Evolutionary conservation across 1,140 invertebrate genomes (phyloP).

Genomic region (Psilanteris sp.): DNA sequence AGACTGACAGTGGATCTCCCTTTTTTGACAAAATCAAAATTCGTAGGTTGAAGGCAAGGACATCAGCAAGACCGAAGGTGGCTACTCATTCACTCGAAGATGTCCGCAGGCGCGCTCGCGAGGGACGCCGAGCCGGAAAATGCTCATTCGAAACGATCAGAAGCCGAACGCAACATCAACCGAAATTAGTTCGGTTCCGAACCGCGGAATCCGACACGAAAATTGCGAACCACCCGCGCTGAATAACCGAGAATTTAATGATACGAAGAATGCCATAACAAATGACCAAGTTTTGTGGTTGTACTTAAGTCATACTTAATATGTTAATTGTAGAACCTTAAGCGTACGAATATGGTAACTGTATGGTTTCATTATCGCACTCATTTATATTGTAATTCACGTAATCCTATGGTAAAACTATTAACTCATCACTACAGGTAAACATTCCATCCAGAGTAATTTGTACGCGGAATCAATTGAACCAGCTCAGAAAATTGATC

Average conservation of each 20-base stretch:
- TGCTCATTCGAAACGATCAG: background rate
- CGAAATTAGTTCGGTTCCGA: no score
- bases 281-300: conserved; percentile 80
- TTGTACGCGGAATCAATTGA: conserved; percentile 11
- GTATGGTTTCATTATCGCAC: conserved; percentile 65
- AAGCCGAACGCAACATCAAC: background rate
- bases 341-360: conserved; percentile 70
- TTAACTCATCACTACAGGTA: conserved; percentile 31
- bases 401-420: conserved; percentile 44
- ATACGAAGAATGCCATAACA: conserved; percentile 79
- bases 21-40: conserved; percentile 71
- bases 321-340: conserved; percentile 70
- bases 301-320: conserved; percentile 80
- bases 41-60: conserved; percentile 52
- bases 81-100: background rate
- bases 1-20: conserved; percentile 66
- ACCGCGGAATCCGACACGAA: no score
- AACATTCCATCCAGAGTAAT: conserved; percentile 20
- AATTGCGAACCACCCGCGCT: conserved; percentile 28
- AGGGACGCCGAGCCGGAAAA: background rate
- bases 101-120: background rate
- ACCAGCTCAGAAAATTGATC: no score
- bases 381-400: conserved; percentile 50
- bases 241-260: conserved; percentile 56
- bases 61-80: conserved; percentile 25